Evolutionary conservation across 2,113 vertebrate genomes (phyloP), one percentile per base, ranked within the genome.

Genomic region (Neodontobutis hainanensis): DNA sequence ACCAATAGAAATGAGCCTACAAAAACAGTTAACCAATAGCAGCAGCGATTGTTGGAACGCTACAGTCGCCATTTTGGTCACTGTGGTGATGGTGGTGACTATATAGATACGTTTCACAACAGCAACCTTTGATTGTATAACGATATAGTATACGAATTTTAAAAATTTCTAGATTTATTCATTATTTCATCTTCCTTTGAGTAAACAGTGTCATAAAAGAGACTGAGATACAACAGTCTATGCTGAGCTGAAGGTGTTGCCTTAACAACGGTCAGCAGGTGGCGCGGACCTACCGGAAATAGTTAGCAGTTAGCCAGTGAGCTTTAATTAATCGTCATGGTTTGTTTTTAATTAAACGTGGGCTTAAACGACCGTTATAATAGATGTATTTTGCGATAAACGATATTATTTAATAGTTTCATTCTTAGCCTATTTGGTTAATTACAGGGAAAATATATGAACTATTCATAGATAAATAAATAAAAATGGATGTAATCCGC

Each of bases 21-120:
- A 14, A 46, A 2, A 0, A 19, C 1, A 11, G 1, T 0, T 0
- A 61, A 15, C 89, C 89, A 91, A 90, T 92, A 67, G 27, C 0
- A 68, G 15, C 2, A 3, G 0, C 2, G 53, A 0, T 89, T 71
- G 55, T 82, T 88, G 62, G 35, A 6, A 34, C 4, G 77, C 1
- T 40, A 12, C 8, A 48, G 8, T 15, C 77, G 87, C 87, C 91
- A 91, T 92, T 84, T 92, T 87, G 78, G 50, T 27, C 46, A 2
- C 12, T 40, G n/a, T n/a, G n/a, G 15, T 19, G 48, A 2, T 11
- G 36, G n/a, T n/a, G n/a, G 15, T 19, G 48, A 11, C 34, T 36
- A n/a, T 12, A 12, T 12, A 55, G 34, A 3, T 69, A 78, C 70
- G 70, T 75, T 6, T n/a, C 16, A 48, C 0, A 9, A 40, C 35